phyloP scores from a whole-genome alignment of 2,113 vertebrate species.

The Microcebus ravelobensis region DNA sequence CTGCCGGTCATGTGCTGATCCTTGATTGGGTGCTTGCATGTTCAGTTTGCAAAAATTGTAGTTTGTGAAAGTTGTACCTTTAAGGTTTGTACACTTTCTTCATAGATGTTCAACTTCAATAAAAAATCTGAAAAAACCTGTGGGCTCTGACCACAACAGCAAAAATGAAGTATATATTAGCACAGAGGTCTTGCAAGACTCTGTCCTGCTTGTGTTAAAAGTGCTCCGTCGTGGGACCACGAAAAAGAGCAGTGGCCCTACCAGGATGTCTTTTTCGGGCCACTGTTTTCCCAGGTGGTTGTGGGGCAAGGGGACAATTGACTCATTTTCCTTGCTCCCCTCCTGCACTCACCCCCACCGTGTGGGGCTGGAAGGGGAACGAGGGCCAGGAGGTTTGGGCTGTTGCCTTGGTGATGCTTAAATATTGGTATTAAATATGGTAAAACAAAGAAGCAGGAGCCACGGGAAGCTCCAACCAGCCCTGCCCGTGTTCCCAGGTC shows the following conservation, averaged over 20 bases:
- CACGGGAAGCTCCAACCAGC: not conserved
- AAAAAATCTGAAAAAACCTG: not conserved
- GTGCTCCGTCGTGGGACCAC: rapidly evolving
- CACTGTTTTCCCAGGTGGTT: slow-evolving; percentile 75
- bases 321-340: slow-evolving; percentile 63
- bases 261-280: slow-evolving; percentile 2
- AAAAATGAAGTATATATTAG: not conserved
- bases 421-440: slow-evolving; percentile 74
- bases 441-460: slow-evolving; percentile 71
- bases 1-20: no score
- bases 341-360: slow-evolving; percentile 46
- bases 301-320: not conserved
- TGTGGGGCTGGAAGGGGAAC: slow-evolving; percentile 57
- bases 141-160: not conserved
- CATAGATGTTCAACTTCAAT: not conserved
- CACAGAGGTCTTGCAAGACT: rapidly evolving
- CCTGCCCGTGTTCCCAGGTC: not conserved
- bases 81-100: not conserved
- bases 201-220: not conserved
- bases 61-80: not conserved
- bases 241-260: not conserved
- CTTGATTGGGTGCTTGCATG: not conserved
- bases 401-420: slow-evolving; percentile 76
- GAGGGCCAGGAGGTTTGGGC: slow-evolving; percentile 60
- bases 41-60: not conserved